Conservation (phyloP, 2,888 invertebrate genomes). For the Erebia palarica region DNA sequence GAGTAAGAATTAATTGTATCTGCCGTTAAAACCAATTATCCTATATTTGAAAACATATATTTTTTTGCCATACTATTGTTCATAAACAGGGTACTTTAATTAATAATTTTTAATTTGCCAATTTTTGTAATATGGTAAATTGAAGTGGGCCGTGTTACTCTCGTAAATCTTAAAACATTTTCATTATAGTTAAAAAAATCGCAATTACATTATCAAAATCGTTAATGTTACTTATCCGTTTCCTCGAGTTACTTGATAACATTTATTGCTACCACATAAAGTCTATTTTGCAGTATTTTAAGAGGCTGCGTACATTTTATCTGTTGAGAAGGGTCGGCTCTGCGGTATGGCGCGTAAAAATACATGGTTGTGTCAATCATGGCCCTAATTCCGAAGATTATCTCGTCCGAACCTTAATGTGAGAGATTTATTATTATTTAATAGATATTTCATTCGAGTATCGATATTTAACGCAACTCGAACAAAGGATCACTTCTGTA, state of each 20-base stretch:
- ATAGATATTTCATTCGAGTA: neutral
- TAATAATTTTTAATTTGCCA: too few relatives aligned
- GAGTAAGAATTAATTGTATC: too few relatives aligned
- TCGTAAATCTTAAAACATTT: neutral
- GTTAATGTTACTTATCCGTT: neutral
- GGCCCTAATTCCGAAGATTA: conserved; percentile 18
- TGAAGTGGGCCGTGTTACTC: neutral
- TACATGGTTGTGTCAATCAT: conserved; percentile 28
- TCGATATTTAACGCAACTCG: neutral
- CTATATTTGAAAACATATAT: too few relatives aligned
- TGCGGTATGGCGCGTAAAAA: conserved; percentile 34
- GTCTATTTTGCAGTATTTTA: conserved; percentile 17
- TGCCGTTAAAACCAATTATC: too few relatives aligned
- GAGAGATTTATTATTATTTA: neutral
- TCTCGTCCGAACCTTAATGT: neutral
- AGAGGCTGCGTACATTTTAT: conserved; percentile 27
- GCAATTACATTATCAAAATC: neutral
- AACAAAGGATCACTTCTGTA: neutral
- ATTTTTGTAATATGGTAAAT: too few relatives aligned
- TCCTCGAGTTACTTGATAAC: neutral
- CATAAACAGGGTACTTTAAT: too few relatives aligned
- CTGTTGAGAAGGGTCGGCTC: conserved; percentile 30
- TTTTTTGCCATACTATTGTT: too few relatives aligned
- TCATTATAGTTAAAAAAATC: neutral
- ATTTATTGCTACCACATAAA: neutral